Percentiles rank a stretch among this genome's conserved stretches.
phyloP scores from a whole-genome alignment of 2,888 invertebrate species.

The Crematogaster levior region DNA sequence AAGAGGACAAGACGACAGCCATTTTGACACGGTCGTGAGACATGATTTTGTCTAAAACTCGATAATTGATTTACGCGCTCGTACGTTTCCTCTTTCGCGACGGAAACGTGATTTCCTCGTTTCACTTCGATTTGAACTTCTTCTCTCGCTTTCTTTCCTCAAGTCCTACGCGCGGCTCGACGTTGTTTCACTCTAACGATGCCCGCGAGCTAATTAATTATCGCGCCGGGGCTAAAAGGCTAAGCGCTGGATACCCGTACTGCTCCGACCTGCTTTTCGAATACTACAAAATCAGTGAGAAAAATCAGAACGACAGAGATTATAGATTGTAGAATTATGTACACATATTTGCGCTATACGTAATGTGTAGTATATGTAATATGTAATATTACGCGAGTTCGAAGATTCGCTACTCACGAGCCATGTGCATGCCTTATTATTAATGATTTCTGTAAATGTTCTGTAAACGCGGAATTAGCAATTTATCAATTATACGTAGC shows the following conservation, averaged over 20 bases:
- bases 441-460: conserved; percentile 22
- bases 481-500: conserved; percentile 26
- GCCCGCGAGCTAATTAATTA: conserved; percentile 80
- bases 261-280: conserved; percentile 83
- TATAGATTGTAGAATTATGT: conserved; percentile 50
- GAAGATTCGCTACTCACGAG: conserved; percentile 1
- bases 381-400: conserved; percentile 7
- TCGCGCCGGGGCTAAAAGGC: conserved; percentile 79
- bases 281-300: conserved; percentile 64
- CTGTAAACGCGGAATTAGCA: conserved; percentile 16
- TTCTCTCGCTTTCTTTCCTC: conserved; percentile 58
- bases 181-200: conserved; percentile 64
- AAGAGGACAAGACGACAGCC: conserved; percentile 30
- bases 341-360: conserved; percentile 38
- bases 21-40: conserved; percentile 28
- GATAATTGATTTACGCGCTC: conserved; percentile 45
- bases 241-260: conserved; percentile 83
- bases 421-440: conserved; percentile 22
- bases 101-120: conserved; percentile 39
- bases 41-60: conserved; percentile 35
- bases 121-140: conserved; percentile 16
- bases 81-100: conserved; percentile 30
- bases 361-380: conserved; percentile 34
- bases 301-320: conserved; percentile 53
- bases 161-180: conserved; percentile 60